Conservation (phyloP, 2,888 invertebrate species). For the Caradrina kadenii region DNA sequence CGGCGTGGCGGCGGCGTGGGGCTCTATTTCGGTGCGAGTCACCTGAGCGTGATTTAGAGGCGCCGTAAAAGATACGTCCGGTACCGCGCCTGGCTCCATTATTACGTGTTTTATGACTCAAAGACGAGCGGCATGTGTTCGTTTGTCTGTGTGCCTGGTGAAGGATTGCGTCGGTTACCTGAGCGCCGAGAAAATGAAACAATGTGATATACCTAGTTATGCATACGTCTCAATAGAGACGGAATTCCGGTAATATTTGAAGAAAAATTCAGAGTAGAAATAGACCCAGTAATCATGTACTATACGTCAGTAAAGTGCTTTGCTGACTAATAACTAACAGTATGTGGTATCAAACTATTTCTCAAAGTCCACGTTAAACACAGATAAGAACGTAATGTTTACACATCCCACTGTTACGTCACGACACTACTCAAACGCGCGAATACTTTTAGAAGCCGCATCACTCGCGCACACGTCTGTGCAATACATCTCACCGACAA, state of each 20-base stretch:
- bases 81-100: slow-evolving; percentile 27
- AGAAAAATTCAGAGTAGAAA: neutral
- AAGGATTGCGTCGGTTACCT: slow-evolving; percentile 14
- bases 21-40: slow-evolving; percentile 21
- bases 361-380: slow-evolving; percentile 6
- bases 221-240: neutral
- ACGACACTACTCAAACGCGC: slow-evolving; percentile 27
- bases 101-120: slow-evolving; percentile 32
- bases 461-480: slow-evolving; percentile 33
- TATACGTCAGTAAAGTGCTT: neutral
- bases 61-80: slow-evolving; percentile 35
- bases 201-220: neutral
- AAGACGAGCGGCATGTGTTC: slow-evolving; percentile 11
- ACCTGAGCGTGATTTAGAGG: slow-evolving; percentile 42
- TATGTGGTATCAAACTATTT: slow-evolving; percentile 5
- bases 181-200: neutral
- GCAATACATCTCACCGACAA: slow-evolving; percentile 34
- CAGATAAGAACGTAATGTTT: slow-evolving; percentile 30
- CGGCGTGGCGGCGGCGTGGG: slow-evolving; percentile 10
- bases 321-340: slow-evolving; percentile 1
- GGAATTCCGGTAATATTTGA: neutral
- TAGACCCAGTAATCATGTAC: neutral
- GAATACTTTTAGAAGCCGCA: slow-evolving; percentile 34
- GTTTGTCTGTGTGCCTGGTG: neutral
- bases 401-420: slow-evolving; percentile 9